Evolutionary conservation across 1,140 invertebrate genomes (phyloP), one percentile per base, ranked within the genome.

Genomic region (Papilio xuthus): DNA sequence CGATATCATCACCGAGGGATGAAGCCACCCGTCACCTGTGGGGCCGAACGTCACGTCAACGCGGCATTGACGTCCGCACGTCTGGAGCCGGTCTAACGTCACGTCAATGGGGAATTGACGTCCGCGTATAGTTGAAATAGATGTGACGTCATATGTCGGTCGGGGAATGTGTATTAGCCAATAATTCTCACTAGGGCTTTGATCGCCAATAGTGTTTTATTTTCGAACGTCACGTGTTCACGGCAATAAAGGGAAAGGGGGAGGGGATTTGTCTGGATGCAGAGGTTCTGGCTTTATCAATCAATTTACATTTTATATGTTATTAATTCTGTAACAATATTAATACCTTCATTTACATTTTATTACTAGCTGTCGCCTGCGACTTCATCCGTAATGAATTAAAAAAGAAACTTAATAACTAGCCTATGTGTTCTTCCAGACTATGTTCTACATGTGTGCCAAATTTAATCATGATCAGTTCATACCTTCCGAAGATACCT

Each of bases 101-200:
- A 89, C 70, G 47, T 72, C 60, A 67, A 67, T 74, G 67, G 76
- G 81, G 74, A 82, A 85, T 89, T 88, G 87, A 90, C 88, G 89
- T 89, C 83, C 82, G 77, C 44, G 28, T 77, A 81, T 81, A 84
- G 84, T 87, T 83, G 83, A 81, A 84, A 84, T 82, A 26, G 81
- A 20, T 60, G 32, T 79, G 79, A 82, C 86, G 82, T 88, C 84
- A 86, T 80, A 81, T 53, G 60, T 81, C 74, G 28, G 78, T 69
- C 78, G 47, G 70, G 74, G 72, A 79, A 80, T 81, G 80, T 79
- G 78, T 78, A 80, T 84, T 79, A 78, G 73, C 53, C 78, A 75
- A 81, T 81, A 79, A 78, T 69, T 84, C 75, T 78, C 72, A 71
- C 75, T 82, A 80, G 82, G 82, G 83, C 42, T 84, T 60, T 70